Conservation (phyloP, 2,888 invertebrate genomes). For the Plutella xylostella region DNA sequence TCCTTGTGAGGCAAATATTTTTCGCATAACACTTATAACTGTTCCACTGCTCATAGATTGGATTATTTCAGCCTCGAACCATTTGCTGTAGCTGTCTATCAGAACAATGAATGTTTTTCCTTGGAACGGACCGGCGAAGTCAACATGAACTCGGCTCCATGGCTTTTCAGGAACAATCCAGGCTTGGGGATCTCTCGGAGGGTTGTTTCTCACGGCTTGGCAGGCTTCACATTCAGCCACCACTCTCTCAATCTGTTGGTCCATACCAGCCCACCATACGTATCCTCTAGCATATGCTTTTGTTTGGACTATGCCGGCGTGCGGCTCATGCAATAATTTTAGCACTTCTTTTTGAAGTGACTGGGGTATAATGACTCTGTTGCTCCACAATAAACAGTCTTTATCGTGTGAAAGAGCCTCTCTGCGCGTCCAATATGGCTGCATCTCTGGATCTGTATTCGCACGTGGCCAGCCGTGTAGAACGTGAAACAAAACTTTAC, state of each 20-base stretch:
- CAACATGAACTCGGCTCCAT: background rate
- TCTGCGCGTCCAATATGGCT: no score
- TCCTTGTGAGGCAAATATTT: conserved; percentile 12
- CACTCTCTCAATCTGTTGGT: conserved; percentile 10
- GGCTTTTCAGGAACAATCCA: conserved; percentile 1
- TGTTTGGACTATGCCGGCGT: conserved; percentile 12
- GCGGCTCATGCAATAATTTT: conserved; percentile 7
- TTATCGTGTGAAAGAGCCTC: conserved; percentile 4
- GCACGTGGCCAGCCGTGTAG: no score
- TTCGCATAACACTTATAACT: conserved; percentile 7
- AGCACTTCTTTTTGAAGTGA: conserved; percentile 1
- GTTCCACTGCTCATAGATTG: background rate
- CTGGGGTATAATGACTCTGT: conserved; percentile 9
- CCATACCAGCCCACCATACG: conserved; percentile 11
- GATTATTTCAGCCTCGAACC: background rate
- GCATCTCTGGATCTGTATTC: no score
- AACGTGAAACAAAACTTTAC: no score
- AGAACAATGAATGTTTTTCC: background rate
- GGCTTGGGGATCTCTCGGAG: background rate
- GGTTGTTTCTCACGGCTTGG: background rate
- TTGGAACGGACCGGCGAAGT: conserved; percentile 2
- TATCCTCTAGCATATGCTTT: conserved; percentile 12
- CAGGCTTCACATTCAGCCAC: conserved; percentile 2
- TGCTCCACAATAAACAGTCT: conserved; percentile 12
- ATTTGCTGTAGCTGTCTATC: background rate